A percentile compares a stretch with the other conserved stretches of the same genome.
These are phyloP conservation scores for Hippocampus zosterae DNA, from an alignment of 2,113 vertebrate species.

Conservation along the genomic window DNA sequence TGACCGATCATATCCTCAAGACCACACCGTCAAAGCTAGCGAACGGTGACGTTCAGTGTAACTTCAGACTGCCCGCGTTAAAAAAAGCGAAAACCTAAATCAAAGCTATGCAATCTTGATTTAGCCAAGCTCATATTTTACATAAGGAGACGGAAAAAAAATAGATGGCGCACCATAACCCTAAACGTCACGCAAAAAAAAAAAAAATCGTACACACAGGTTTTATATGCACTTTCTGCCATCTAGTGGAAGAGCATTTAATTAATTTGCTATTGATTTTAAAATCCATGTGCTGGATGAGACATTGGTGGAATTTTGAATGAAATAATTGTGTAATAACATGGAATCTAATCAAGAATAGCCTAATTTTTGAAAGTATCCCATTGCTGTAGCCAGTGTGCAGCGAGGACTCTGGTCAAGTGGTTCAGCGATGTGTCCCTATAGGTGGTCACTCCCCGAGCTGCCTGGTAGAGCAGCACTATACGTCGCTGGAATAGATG, in stretches of 20 bases:
- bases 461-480: neutral
- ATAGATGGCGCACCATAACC: neutral
- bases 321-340: too few species aligned
- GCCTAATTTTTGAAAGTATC: too few species aligned
- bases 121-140: neutral
- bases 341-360: too few species aligned
- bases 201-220: neutral
- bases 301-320: too few species aligned
- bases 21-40: constrained; percentile 28
- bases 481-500: neutral
- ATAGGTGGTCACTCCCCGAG: neutral
- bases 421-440: neutral
- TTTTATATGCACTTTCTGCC: neutral
- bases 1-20: constrained; percentile 9
- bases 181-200: too few species aligned
- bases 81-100: neutral
- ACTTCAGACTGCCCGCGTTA: neutral
- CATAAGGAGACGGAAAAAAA: neutral
- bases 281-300: neutral
- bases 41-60: neutral
- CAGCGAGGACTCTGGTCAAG: too few species aligned
- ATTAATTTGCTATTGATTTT: neutral
- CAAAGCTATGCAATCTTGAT: neutral
- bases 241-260: neutral
- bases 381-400: too few species aligned